Evolutionary conservation across 2,888 invertebrate genomes (phyloP).

Genomic region (Lamellibrachia satsuma): DNA sequence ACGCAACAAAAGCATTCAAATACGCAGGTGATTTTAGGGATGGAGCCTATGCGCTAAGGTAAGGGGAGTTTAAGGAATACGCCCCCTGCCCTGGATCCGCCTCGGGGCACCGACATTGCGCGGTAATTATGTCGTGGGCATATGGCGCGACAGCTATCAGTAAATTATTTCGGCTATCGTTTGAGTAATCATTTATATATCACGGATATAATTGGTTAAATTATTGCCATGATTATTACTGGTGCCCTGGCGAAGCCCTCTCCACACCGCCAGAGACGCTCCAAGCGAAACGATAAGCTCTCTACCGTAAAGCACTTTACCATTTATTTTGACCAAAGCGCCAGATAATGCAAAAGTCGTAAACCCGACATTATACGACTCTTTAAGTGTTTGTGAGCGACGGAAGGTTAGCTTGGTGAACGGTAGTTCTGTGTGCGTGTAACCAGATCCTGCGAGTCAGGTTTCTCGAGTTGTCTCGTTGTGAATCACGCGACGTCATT

Average conservation of each 20-base stretch:
- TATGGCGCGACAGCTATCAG: not conserved
- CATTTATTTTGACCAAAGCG: not conserved
- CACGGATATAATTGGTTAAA: not conserved
- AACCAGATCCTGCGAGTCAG: not conserved
- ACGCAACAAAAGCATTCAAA: too few relatives aligned
- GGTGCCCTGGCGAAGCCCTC: not conserved
- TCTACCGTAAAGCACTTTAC: not conserved
- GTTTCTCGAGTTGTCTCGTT: not conserved
- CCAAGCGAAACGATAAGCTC: not conserved
- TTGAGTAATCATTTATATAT: not conserved
- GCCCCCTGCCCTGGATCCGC: not conserved
- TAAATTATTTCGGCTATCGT: not conserved
- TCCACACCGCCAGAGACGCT: not conserved
- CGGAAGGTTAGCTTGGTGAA: constrained; percentile 8
- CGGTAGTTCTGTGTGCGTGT: not conserved
- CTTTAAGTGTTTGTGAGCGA: not conserved
- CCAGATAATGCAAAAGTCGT: not conserved
- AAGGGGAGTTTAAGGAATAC: not conserved
- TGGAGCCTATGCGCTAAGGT: not conserved
- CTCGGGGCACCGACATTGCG: not conserved
- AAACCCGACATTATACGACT: not conserved
- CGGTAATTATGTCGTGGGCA: not conserved
- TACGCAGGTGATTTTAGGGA: too few relatives aligned
- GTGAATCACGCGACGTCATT: not conserved
- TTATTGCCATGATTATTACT: not conserved